Percentiles rank a stretch among this genome's conserved stretches.
These are phyloP conservation scores for Rhagophthalmus giganteus DNA, from an alignment of 2,888 invertebrate genomes.

Conservation along the genomic window DNA sequence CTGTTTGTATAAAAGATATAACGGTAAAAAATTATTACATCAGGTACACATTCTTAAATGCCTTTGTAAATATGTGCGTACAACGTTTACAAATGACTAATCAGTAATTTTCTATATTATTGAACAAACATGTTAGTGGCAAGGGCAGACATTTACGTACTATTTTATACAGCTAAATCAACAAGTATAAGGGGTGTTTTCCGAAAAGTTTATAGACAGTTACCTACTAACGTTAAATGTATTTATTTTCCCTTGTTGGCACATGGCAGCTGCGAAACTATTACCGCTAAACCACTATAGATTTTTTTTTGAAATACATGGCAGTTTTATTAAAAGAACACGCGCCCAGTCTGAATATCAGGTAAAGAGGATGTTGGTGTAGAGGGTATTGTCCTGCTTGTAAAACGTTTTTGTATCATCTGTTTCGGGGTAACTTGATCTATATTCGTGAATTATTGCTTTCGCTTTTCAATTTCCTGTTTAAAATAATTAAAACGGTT, in stretches of 20 bases:
- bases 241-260: neutral
- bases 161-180: constrained; percentile 1
- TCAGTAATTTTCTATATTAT: constrained; percentile 4
- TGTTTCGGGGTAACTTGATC: neutral
- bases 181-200: neutral
- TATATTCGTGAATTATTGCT: neutral
- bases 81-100: constrained; percentile 1
- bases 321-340: neutral
- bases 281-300: neutral
- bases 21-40: too few species aligned
- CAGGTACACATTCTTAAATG: too few species aligned
- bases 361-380: neutral
- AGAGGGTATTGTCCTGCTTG: neutral
- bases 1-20: too few species aligned
- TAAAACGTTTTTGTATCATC: neutral
- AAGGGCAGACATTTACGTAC: neutral
- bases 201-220: neutral
- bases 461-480: neutral
- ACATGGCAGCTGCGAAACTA: neutral
- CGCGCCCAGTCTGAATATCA: neutral
- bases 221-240: neutral
- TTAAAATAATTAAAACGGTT: too few species aligned
- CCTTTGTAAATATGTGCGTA: neutral
- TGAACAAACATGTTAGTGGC: neutral
- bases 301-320: neutral